Base-by-base conservation (phyloP, 2,888 invertebrate genomes). In the Drosophila quinaria region DNA sequence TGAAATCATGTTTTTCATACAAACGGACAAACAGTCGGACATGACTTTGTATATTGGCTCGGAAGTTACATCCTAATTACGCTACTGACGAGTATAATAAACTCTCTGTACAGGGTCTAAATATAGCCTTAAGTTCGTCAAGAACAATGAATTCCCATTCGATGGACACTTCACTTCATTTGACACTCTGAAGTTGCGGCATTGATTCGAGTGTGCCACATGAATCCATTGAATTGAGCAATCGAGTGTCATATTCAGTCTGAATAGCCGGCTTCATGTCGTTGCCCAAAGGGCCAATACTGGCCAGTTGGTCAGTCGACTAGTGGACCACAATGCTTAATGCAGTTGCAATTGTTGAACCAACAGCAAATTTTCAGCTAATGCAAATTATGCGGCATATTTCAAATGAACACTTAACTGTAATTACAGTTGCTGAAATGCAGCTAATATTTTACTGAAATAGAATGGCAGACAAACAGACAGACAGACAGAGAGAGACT, bases 391-490 rank as follows among this genome's bases (percentile, higher is more conserved):
- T 78, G 60, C 60, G 39, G 55, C 63, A 78, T 68, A 70, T 72
- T 75, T 74, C 61, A 75, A 78, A 72, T 64, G 61, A 59, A 52
- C 79, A 81, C 74, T 77, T 72, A 66, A 63, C 71, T 70, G 58
- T 83, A 84, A 87, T 84, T 81, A 83, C 79, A 79, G 73, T 80
- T 65, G 69, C 72, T 61, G 49, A 73, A 70, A 70, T 76, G 74
- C 68, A 71, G 79, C 70, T 65, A 76, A 78, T 80, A 87, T 76
- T 64, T 78, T 72, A 64, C 54, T 52, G 49, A 66, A 70, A 64
- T 13, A 35, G 10, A 49, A 10, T 4, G 39, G 46, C 61, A 64
- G 65, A 65, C 11, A n/a, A 11, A 42, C 19, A 22, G 22, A 47
- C 61, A 66, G 69, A 60, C 25, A 31, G 46, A 8, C 9, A 9